Evolutionary conservation across 2,888 invertebrate species (phyloP), one percentile per base, ranked within the genome.

Genomic region (Papilio protenor): DNA sequence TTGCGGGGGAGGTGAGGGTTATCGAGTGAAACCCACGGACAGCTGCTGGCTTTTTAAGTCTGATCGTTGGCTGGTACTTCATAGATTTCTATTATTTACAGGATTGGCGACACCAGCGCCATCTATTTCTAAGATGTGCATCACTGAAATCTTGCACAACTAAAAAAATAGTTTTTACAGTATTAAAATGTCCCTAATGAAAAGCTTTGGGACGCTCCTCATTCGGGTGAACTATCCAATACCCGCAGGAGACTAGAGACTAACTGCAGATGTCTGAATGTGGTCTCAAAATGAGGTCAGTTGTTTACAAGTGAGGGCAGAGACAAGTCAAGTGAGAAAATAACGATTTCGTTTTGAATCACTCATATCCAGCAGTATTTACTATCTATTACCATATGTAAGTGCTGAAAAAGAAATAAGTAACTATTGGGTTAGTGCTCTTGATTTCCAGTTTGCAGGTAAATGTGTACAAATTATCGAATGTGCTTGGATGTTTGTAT

Each of bases 261-360:
- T 6, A 57, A 40, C 73, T 73, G 57, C 12, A 73, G 47, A 61
- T n/a, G 72, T 73, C 18, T 73, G 59, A 40, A 57, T 33, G 33
- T 33, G 14, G 3, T 45, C 23, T 45, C 8, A 40, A 45, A 73
- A 57, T 73, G 40, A 57, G 73, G 73, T 59, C 73, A 21, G n/a
- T 33, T 14, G 57, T 45, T 27, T 21, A 27, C 33, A 72, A 57
- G 57, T 57, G 55, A 27, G 23, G 27, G 55, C 57, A 27, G 27
- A 14, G 72, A n/a, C 33, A n/a, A 40, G 57, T 55, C 55, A 57
- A 72, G 72, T 72, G 72, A 23, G 23, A 11, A 23, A 59, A 23
- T 10, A 59, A 23, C 12, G 23, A 59, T 23, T 69, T 69, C 10
- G 23, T 6, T 57, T 71, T 23, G 23, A 59, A 55, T 49, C 0